Evolutionary conservation across 2,113 vertebrate genomes (phyloP).

Genomic region (Plecturocebus donacophilus): DNA sequence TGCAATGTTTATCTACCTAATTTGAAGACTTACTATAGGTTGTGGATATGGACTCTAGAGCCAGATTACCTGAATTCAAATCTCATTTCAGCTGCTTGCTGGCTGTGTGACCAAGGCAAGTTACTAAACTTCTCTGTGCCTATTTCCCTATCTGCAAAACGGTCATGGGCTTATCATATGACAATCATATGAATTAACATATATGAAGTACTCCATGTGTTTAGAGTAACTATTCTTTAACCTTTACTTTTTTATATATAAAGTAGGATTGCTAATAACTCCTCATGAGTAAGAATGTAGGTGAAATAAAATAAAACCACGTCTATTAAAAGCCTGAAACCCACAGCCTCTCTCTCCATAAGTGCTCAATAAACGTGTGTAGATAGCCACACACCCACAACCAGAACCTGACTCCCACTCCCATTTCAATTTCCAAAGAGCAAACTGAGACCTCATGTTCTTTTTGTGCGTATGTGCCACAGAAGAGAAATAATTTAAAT

Average conservation of each 20-base stretch:
- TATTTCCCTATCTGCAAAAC: not conserved
- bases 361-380: accelerated
- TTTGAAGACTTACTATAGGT: not conserved
- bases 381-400: not conserved
- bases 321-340: not conserved
- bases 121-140: not conserved
- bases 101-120: not conserved
- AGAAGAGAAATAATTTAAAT: not conserved
- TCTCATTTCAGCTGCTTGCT: not conserved
- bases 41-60: not conserved
- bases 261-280: not conserved
- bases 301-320: not conserved
- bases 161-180: not conserved
- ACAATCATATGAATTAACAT: not conserved
- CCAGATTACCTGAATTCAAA: not conserved
- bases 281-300: not conserved
- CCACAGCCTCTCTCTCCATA: not conserved
- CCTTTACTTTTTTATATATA: not conserved
- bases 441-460: not conserved
- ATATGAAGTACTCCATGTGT: not conserved
- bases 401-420: not conserved
- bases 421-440: not conserved
- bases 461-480: not conserved
- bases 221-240: not conserved
- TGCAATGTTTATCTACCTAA: not conserved